Evolutionary conservation across 2,113 vertebrate species (phyloP), one percentile per base, ranked within the genome.

Genomic region (Anser brachyrhynchus): DNA sequence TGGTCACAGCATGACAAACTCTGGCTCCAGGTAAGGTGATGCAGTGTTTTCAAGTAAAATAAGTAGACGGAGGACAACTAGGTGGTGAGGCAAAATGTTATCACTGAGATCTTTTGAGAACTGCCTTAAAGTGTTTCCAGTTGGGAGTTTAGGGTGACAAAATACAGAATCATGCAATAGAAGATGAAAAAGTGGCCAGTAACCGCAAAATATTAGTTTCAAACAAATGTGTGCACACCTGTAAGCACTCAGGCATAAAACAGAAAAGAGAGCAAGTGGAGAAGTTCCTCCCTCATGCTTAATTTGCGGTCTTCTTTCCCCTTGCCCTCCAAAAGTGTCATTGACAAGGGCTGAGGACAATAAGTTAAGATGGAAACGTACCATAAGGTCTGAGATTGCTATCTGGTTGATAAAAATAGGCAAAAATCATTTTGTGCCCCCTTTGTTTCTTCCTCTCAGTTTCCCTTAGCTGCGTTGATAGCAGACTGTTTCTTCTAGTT

Each of bases 1-100:
- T 99, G 99, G 99, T 99, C 99, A 2, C 99, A 99, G 95, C 99
- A 99, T 1, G 99, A 99, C 96, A 99, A 99, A 88, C 98, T 99
- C 29, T 99, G 99, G 99, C 98, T 99, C 49, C 99, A 99, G 99
- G 99, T 99, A 97, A 93, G 94, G 28, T 35, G 9, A n/a, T 11
- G 25, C 0, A 5, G 9, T 8, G 75, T 72, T 73, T 66, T 8
- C 14, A 23, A 66, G n/a, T 29, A 18, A 51, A 66, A 25, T 26
- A 15, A 64, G 26, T 58, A 25, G 43, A 3, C 11, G 4, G 35
- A 61, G 33, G 37, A 75, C 22, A 25, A 18, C 2, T 23, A 58
- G 17, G 18, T 26, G 29, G 12, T 35, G 16, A 37, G n/a, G 20
- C 37, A 46, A 62, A 84, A 54, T 20, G 1, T 58, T 65, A 41